Percentiles rank a stretch among this genome's conserved stretches.
phyloP scores from a whole-genome alignment of 1,140 invertebrate genomes.

The Trigoniulus corallinus region DNA sequence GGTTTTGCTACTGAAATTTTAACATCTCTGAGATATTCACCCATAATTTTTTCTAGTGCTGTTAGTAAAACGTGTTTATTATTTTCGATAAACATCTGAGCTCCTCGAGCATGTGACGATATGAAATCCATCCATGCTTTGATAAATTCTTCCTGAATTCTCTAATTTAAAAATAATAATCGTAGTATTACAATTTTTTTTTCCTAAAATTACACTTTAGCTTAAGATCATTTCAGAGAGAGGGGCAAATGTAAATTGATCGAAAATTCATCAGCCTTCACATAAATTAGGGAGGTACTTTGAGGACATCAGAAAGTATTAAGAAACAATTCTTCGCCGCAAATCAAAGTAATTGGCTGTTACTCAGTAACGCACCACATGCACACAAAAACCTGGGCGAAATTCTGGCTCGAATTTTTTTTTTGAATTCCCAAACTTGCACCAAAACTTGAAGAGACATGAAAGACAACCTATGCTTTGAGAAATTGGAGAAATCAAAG shows the following conservation, averaged over 20 bases:
- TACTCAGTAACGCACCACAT: no score
- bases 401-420: no score
- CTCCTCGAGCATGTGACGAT: constrained; percentile 44
- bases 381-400: no score
- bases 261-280: constrained; percentile 4
- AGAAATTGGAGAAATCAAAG: no score
- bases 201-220: neutral
- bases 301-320: no score
- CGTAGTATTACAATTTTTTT: neutral
- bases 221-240: constrained; percentile 2
- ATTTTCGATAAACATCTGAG: constrained; percentile 50
- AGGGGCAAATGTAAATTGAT: no score
- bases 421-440: no score
- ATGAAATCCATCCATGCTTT: constrained; percentile 54
- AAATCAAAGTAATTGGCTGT: no score
- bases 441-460: no score
- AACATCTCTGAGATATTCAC: constrained; percentile 19
- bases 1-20: constrained; percentile 22
- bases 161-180: constrained; percentile 32
- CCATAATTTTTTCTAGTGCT: constrained; percentile 51
- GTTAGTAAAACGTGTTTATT: constrained; percentile 39
- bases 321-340: no score
- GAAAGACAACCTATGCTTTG: no score
- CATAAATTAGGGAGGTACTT: no score
- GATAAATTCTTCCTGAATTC: constrained; percentile 50